phyloP scores from a whole-genome alignment of 2,113 vertebrate species.

The Pholis gunnellus region DNA sequence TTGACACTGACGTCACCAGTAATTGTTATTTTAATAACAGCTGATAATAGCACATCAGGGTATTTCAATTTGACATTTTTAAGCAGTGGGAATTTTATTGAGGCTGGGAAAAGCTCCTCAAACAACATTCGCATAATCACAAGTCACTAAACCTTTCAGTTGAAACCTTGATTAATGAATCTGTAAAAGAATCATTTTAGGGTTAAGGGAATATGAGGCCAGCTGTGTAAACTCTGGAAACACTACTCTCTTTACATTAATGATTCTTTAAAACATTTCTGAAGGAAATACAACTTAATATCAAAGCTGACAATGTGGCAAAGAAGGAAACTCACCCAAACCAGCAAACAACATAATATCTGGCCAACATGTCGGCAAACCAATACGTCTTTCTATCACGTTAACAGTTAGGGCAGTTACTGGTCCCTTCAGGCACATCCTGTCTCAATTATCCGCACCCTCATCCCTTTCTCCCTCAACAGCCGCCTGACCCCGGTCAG shows the following conservation, averaged over 20 bases:
- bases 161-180: constrained; percentile 19
- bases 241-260: neutral
- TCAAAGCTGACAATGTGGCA: neutral
- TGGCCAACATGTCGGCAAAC: neutral
- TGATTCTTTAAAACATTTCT: neutral
- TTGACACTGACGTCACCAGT: neutral
- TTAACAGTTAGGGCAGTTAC: constrained; percentile 42
- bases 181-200: neutral
- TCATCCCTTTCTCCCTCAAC: neutral
- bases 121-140: constrained; percentile 1
- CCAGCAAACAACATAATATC: neutral
- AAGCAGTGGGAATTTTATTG: neutral
- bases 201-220: neutral
- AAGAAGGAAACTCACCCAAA: constrained; percentile 10
- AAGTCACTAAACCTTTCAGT: constrained; percentile 15
- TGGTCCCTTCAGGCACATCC: constrained; percentile 57
- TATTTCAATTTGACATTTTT: constrained; percentile 25
- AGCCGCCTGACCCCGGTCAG: constrained; percentile 57
- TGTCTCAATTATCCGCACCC: constrained; percentile 54
- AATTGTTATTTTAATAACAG: neutral
- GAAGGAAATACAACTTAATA: neutral
- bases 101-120: neutral
- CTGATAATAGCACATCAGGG: neutral
- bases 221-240: constrained; percentile 6
- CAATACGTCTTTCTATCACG: constrained; percentile 3